A percentile compares a stretch with the other conserved stretches of the same genome.
Evolutionary conservation across 2,797 vertebrate genomes (phyloP).

Genomic region (Spinibarbus caldwelli): DNA sequence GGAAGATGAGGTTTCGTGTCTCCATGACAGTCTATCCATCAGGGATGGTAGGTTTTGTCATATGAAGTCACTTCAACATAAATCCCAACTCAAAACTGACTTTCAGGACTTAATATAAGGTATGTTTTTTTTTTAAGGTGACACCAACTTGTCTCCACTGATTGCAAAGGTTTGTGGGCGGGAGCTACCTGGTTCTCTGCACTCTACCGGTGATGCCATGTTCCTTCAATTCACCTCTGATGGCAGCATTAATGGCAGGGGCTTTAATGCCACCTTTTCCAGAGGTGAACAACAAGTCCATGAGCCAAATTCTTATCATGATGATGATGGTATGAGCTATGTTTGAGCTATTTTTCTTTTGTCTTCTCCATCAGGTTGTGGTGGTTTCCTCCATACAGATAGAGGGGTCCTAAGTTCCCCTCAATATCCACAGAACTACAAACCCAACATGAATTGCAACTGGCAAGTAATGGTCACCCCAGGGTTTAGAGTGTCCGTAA

Average conservation of each 20-base stretch:
- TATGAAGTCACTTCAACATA: background rate
- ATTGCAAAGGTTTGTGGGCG: constrained; percentile 87
- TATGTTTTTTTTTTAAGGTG: constrained; percentile 75
- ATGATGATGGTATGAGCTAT: too few relatives aligned
- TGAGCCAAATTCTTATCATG: constrained; percentile 9
- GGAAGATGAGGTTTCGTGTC: constrained; percentile 80
- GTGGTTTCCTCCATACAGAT: constrained; percentile 84
- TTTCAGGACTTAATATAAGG: background rate
- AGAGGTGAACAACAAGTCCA: constrained; percentile 78
- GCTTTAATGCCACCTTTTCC: constrained; percentile 92
- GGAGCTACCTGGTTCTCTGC: constrained; percentile 83
- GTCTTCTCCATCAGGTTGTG: constrained; percentile 81
- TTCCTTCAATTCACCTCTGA: constrained; percentile 86
- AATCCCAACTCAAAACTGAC: background rate
- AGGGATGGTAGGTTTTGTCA: constrained; percentile 81
- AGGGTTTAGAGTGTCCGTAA: constrained; percentile 83
- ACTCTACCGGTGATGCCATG: constrained; percentile 91
- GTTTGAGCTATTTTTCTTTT: background rate
- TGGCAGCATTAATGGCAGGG: constrained; percentile 70
- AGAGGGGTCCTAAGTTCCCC: constrained; percentile 87
- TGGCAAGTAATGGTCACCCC: constrained; percentile 88
- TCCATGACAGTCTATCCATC: constrained; percentile 85
- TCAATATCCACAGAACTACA: constrained; percentile 85
- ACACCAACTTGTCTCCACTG: constrained; percentile 76
- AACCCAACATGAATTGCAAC: constrained; percentile 82